These are phyloP conservation scores for Palythoa grandis DNA, from an alignment of 92 coral and sea anemone species.

Conservation along the genomic window DNA sequence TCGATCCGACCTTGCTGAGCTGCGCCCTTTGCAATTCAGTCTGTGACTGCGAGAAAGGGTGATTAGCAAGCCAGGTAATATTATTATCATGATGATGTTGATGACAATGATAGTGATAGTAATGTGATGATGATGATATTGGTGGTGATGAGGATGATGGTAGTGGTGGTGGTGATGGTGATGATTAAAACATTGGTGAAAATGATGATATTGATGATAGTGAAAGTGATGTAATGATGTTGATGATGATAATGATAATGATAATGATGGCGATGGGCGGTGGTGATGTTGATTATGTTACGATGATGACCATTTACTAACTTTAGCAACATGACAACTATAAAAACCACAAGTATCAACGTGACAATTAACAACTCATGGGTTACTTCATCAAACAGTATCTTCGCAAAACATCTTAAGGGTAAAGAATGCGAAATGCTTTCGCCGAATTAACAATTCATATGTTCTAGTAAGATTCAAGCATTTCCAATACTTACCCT, in stretches of 20 bases:
- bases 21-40: too few species aligned
- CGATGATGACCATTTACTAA: background rate
- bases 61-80: too few species aligned
- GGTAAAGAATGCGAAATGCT: background rate
- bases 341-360: too few species aligned
- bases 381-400: too few species aligned
- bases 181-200: background rate
- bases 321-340: background rate
- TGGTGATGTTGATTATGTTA: background rate
- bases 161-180: background rate
- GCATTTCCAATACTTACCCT: slow-evolving; percentile 70
- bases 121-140: background rate
- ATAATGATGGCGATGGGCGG: background rate
- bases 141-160: background rate
- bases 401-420: too few species aligned
- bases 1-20: too few species aligned
- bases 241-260: background rate
- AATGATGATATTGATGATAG: background rate
- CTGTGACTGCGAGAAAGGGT: too few species aligned
- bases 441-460: background rate
- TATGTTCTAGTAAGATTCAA: background rate
- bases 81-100: background rate
- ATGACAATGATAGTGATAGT: too few species aligned
- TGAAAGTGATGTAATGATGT: background rate
- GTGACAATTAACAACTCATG: too few species aligned